Base-by-base conservation (phyloP, 2,888 invertebrate species). In the Tigriopus californicus region DNA sequence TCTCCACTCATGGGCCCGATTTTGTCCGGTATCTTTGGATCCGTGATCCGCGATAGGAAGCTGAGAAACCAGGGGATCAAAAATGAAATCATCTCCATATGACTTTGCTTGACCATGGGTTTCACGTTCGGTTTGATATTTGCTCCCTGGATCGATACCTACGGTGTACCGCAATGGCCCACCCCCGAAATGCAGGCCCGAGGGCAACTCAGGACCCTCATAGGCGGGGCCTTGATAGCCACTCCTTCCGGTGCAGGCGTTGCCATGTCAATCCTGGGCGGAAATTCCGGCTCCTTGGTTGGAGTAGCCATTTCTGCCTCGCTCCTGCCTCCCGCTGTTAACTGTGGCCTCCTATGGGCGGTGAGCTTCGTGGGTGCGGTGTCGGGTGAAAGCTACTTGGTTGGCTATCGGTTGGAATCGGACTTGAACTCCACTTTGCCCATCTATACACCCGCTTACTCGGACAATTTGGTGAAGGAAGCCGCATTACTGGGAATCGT, bases 251-350 rank as follows among this genome's bases (percentile, higher is more conserved):
- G 85, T 1, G 83, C 82, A 0, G 85, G 82, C 0, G 83, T 84
- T 6, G 83, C 85, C 0, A 71, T 85, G 53, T 82, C 83, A 1
- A 77, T 85, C 13, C 71, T 86, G n/a, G 83, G 84, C 41, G 83
- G 83, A 60, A 83, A 85, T 70, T 78, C 82, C 3, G 81, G 83
- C 0, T 84, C 84, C 0, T 71, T 85, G 8, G 84, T 85, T 0
- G 85, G 85, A 4, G 85, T 85, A 5, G 85, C 85, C 4, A 85
- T 86, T 65, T 85, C 85, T 0, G 84, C 84, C 0, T 84, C 85
- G 0, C 70, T 86, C 15, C 72, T 85, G 61, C 85, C 85, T 1
- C 85, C 86, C 2, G 83, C 84, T 57, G 85, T 85, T 1, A 85
- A 86, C 71, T 80, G 83, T 61, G 87, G 57, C 4, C 20, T 57